Base-by-base conservation (phyloP, 2,797 vertebrate species). In the Syngnathus rostellatus region DNA sequence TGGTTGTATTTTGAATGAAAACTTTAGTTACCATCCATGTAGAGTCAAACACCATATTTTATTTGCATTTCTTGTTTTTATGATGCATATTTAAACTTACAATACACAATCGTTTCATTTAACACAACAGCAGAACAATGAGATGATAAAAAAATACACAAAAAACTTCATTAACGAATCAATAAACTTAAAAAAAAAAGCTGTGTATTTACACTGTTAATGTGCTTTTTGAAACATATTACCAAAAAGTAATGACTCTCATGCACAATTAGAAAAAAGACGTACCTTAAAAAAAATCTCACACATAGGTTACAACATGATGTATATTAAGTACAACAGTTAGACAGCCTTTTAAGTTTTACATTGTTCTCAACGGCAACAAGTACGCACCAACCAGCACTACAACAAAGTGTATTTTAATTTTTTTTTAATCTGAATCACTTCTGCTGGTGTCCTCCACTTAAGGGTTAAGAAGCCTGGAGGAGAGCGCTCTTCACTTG, bases 331-430 rank as follows among this genome's bases (percentile, higher is more conserved):
- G n/a, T 53, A 53, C n/a, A 21, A 51, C 50, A 51, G 50, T 51
- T 21, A 21, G 50, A 51, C 50, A 21, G 50, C 50, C 37, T 38
- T 59, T 37, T 23, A 75, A 73, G 63, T 63, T 69, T 59, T 57
- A 80, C 72, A 77, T 83, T 82, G 72, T 86, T 87, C 83, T 79
- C 71, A 79, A 81, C 78, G 85, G 69, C 72, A 71, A 77, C 73
- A 81, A 72, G 76, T 66, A 79, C 79, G 80, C 77, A 84, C 78
- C 76, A 82, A 82, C 70, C 72, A 82, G 72, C 70, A 78, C 53
- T 84, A 77, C 71, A 78, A 82, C 72, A 66, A 58, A 64, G 67
- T 69, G 60, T 19, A 62, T 16, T 63, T 50, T n/a, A 65, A 70
- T 65, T 41, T 61, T n/a, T 37, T 68, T 37, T 48, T 39, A 45